Evolutionary conservation across 1,140 invertebrate genomes (phyloP).

Genomic region (Lamellibrachia luymesi): DNA sequence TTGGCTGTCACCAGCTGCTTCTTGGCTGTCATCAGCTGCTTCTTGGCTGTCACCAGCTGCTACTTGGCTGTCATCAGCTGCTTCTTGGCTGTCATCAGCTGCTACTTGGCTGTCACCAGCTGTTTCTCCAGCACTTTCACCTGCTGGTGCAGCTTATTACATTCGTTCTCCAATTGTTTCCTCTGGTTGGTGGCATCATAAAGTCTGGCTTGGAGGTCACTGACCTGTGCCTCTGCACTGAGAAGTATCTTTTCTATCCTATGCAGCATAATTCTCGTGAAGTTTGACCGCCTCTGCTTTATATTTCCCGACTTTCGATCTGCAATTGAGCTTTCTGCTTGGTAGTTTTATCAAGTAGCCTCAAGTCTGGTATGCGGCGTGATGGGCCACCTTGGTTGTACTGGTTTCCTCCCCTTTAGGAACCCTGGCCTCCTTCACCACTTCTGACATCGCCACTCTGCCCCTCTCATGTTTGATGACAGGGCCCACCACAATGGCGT

Average conservation of each 20-base stretch:
- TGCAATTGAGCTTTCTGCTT: no score
- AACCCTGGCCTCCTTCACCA: not conserved
- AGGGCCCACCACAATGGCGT: slow-evolving; percentile 2
- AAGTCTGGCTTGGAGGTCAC: slow-evolving; percentile 54
- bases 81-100: no score
- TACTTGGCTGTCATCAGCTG: no score
- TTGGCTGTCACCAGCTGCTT: no score
- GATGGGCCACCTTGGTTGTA: slow-evolving; percentile 10
- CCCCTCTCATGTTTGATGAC: not conserved
- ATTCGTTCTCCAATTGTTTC: slow-evolving; percentile 76
- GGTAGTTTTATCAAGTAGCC: no score
- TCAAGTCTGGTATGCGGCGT: not conserved
- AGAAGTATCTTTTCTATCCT: slow-evolving; percentile 60
- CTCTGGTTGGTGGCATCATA: slow-evolving; percentile 75
- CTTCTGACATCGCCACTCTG: not conserved
- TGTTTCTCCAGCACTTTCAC: slow-evolving; percentile 64
- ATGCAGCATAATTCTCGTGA: no score
- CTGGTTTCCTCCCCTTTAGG: not conserved
- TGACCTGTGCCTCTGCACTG: slow-evolving; percentile 59
- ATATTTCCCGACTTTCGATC: no score
- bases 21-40: no score
- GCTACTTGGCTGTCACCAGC: no score
- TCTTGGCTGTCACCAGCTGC: no score
- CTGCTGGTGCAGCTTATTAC: slow-evolving; percentile 58
- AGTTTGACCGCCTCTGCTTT: no score